Evolutionary conservation across 2,888 invertebrate genomes (phyloP).

Genomic region (Cataglyphis albicans): DNA sequence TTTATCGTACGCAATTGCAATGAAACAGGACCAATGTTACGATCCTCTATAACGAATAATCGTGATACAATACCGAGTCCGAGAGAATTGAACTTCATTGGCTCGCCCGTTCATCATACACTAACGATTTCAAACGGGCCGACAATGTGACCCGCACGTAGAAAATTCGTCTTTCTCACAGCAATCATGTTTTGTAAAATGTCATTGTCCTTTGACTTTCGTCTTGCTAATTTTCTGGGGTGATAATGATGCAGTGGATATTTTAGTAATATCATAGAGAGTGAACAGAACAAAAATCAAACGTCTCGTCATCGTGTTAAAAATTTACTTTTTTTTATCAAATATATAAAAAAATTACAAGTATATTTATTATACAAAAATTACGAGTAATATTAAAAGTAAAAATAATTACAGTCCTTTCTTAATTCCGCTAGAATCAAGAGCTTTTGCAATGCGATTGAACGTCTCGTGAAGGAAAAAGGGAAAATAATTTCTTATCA

Average conservation of each 20-base stretch:
- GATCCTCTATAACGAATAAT: constrained; percentile 19
- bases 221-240: background rate
- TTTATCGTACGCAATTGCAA: constrained; percentile 23
- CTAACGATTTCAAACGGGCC: constrained; percentile 46
- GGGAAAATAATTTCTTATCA: background rate
- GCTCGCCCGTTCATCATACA: constrained; percentile 14
- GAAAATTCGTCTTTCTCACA: constrained; percentile 53
- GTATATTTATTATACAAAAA: background rate
- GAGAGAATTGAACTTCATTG: constrained; percentile 25
- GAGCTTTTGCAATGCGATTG: background rate
- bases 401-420: background rate
- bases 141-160: constrained; percentile 32
- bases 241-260: background rate
- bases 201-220: background rate
- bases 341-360: constrained; percentile 2
- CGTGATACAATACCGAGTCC: constrained; percentile 26
- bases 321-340: background rate
- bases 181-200: constrained; percentile 29
- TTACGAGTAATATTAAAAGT: background rate
- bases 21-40: background rate
- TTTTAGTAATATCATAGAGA: background rate
- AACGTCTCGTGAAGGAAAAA: background rate
- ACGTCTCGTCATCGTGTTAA: background rate
- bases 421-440: background rate
- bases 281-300: background rate